Conservation (phyloP, 1,140 invertebrate species). For the Halictus rubicundus region DNA sequence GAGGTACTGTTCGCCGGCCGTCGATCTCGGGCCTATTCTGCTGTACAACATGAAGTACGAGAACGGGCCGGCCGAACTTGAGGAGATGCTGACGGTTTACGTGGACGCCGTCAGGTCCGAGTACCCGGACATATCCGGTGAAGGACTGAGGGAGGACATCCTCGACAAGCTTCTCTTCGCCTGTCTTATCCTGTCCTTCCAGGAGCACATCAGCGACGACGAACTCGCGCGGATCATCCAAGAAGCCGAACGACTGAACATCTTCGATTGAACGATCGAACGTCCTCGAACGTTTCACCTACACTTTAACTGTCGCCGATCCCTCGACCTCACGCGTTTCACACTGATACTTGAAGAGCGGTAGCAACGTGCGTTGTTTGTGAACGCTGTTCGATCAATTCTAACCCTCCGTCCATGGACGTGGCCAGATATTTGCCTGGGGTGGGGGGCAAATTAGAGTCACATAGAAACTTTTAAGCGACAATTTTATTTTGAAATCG, state of each 20-base stretch:
- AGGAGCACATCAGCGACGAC: slow-evolving; percentile 19
- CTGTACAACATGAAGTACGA: slow-evolving; percentile 46
- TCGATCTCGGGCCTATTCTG: slow-evolving; percentile 69
- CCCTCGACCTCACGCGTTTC: too few species aligned
- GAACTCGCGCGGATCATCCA: slow-evolving; percentile 32
- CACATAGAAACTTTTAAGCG: too few species aligned
- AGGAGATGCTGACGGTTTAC: slow-evolving; percentile 48
- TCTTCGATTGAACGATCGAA: not conserved
- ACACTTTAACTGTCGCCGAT: too few species aligned
- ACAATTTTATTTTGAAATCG: too few species aligned
- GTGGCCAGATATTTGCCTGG: too few species aligned
- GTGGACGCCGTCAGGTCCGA: slow-evolving; percentile 40
- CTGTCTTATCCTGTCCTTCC: slow-evolving; percentile 21
- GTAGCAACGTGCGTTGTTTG: too few species aligned
- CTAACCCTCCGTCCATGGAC: too few species aligned
- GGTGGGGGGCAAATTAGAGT: too few species aligned
- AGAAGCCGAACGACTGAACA: slow-evolving; percentile 23
- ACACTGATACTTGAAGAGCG: too few species aligned
- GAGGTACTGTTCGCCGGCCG: slow-evolving; percentile 60
- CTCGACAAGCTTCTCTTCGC: slow-evolving; percentile 37
- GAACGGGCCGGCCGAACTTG: not conserved
- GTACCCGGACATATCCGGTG: slow-evolving; percentile 14
- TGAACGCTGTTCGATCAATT: too few species aligned
- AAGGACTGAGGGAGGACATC: slow-evolving; percentile 37
- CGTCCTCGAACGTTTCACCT: too few species aligned